These are phyloP conservation scores for Platycheirus rosarum DNA, from an alignment of 2,888 invertebrate genomes.

Conservation along the genomic window DNA sequence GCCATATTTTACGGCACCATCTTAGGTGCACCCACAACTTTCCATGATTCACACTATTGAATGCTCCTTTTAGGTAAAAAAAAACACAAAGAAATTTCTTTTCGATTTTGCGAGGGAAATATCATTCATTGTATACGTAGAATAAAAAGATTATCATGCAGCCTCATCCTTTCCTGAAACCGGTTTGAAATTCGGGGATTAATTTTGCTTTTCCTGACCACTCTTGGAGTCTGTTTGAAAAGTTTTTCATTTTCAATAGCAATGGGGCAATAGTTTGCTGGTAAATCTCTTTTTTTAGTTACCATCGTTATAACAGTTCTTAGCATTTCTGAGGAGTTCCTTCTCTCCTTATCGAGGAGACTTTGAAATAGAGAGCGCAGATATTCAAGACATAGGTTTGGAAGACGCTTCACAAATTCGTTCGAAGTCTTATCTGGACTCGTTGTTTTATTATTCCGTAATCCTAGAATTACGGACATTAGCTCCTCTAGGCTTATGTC, in stretches of 20 bases:
- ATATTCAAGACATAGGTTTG: not conserved
- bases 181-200: not conserved
- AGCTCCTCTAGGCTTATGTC: no score
- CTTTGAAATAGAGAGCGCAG: not conserved
- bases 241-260: not conserved
- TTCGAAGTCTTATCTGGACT: not conserved
- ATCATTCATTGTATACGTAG: not conserved
- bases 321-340: not conserved
- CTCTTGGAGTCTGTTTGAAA: not conserved
- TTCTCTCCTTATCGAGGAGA: not conserved
- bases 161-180: not conserved
- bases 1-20: no score
- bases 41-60: not conserved
- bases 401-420: not conserved
- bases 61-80: conserved; percentile 1
- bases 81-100: conserved; percentile 4
- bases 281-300: not conserved
- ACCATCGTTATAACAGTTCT: not conserved
- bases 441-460: no score
- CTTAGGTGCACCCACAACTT: not conserved
- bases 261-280: conserved; percentile 3
- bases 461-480: no score
- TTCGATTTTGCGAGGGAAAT: not conserved
- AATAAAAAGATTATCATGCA: not conserved
- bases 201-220: not conserved